Evolutionary conservation across 1,140 invertebrate species (phyloP).

Genomic region (Ceratitis capitata): DNA sequence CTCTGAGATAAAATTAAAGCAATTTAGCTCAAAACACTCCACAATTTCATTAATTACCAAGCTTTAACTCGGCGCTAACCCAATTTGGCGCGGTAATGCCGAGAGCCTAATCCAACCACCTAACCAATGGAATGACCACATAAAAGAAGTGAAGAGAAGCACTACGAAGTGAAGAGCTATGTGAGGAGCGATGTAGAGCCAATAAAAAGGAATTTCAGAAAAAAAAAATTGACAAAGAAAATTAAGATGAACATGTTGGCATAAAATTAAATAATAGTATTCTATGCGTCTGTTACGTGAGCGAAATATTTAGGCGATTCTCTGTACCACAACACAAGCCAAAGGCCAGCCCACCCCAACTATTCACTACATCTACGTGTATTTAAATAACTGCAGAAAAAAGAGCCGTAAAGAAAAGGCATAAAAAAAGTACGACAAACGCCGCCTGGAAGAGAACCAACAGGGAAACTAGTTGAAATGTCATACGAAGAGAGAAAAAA

Average conservation of each 20-base stretch:
- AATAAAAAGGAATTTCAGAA: slow-evolving; percentile 24
- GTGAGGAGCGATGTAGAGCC: not conserved
- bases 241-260: slow-evolving; percentile 37
- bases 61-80: not conserved
- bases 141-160: not conserved
- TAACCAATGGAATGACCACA: not conserved
- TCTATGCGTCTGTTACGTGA: slow-evolving; percentile 62
- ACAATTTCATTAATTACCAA: not conserved
- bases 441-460: not conserved
- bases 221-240: slow-evolving; percentile 41
- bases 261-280: slow-evolving; percentile 60
- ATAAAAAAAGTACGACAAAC: not conserved
- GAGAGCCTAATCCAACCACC: not conserved
- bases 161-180: not conserved
- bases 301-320: slow-evolving; percentile 45
- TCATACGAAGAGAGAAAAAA: not conserved
- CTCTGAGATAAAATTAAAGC: too few species aligned
- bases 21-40: too few species aligned
- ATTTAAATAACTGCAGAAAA: too few species aligned
- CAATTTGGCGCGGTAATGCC: not conserved
- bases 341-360: not conserved
- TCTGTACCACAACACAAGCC: not conserved
- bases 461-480: not conserved
- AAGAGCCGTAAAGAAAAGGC: not conserved
- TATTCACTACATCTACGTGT: too few species aligned